Base-by-base conservation (phyloP, 2,888 invertebrate species). In the Lepidochrysops patricia region DNA sequence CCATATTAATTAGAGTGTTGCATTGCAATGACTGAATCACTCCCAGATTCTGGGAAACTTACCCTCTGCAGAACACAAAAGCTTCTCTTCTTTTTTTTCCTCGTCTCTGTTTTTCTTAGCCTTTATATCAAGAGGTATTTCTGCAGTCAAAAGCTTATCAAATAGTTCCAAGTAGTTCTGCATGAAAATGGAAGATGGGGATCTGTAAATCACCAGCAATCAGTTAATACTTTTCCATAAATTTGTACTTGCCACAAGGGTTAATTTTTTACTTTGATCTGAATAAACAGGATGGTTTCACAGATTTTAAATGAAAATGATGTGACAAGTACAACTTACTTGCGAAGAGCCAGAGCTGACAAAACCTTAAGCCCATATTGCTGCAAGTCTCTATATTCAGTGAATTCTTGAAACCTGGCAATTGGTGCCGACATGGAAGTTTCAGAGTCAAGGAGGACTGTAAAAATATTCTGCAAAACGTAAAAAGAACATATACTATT, bases 351-450 rank as follows among this genome's bases (percentile, higher is more conserved):
- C 15, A 86, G 70, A 0, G 77, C 76, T 19, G 83, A 76, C 4
- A 88, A 76, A 1, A 84, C 79, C 71, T 81, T 83, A 84, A 96
- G 93, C 0, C 93, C 92, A 73, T 93, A 91, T 73, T 93, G 94
- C 63, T 96, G 86, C 15, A 96, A 91, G 76, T 97, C 97, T 66
- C 93, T 91, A 75, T 93, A 94, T 61, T 91, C 90, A 0, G 94
- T 86, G 75, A 93, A 95, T 78, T 95, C 95, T 72, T 94, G 93
- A 73, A 95, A 95, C 67, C 93, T 91, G 9, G 88, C 80, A 63
- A 96, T 91, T 0, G 93, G 84, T 29, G 89, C 82, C 0, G 87
- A 76, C 77, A 93, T 94, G 26, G 92, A 90, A 56, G 89, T 81
- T 52, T 93, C 91, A 0, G 90, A 84, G 32, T 93, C 92, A 48